Evolutionary conservation across 1,140 invertebrate species (phyloP).

Genomic region (Euura saliciscinereae): DNA sequence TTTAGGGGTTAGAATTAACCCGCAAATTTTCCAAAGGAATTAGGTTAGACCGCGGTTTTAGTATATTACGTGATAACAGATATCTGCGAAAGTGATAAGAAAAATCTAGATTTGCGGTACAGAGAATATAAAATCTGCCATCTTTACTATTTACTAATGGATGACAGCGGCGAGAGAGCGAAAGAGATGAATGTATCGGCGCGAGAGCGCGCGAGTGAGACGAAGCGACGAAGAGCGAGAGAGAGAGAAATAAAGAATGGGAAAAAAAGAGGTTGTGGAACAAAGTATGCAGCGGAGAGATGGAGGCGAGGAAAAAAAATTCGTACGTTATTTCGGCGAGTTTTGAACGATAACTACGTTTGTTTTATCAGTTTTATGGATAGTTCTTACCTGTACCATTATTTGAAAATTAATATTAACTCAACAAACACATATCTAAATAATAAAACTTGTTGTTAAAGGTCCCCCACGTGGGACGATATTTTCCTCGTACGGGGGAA

Average conservation of each 20-base stretch:
- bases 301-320: not conserved
- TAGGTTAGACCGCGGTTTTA: no score
- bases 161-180: slow-evolving; percentile 40
- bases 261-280: not conserved
- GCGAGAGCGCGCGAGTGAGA: no score
- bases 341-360: slow-evolving; percentile 17
- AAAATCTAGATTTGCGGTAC: no score
- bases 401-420: slow-evolving; percentile 55
- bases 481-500: slow-evolving; percentile 56
- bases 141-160: slow-evolving; percentile 62
- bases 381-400: slow-evolving; percentile 58
- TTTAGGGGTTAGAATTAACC: no score
- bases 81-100: no score
- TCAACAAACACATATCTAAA: slow-evolving; percentile 59
- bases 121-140: slow-evolving; percentile 50
- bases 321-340: no score
- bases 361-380: slow-evolving; percentile 32
- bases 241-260: slow-evolving; percentile 51
- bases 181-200: no score
- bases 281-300: no score
- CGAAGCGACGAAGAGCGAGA: slow-evolving; percentile 8
- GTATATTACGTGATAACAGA: no score
- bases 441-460: slow-evolving; percentile 60
- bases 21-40: no score
- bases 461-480: slow-evolving; percentile 58